Percentiles rank a stretch among this genome's conserved stretches.
These are phyloP conservation scores for Minunthozetes semirufus DNA, from an alignment of 2,888 invertebrate genomes.

Conservation along the genomic window DNA sequence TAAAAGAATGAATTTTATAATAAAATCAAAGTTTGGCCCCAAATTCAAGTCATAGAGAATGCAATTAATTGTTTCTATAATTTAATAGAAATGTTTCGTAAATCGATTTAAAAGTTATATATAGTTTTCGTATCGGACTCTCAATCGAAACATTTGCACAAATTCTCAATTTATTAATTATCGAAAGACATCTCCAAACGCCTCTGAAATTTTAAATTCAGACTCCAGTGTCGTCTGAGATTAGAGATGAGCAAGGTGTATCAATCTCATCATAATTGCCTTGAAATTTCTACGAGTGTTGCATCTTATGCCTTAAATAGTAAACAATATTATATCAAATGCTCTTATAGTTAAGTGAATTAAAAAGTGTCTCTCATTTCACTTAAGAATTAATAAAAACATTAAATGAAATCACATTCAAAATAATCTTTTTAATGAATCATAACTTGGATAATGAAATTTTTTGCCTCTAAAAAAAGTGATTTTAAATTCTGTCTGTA, in stretches of 20 bases:
- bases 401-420: neutral
- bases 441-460: neutral
- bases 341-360: neutral
- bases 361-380: neutral
- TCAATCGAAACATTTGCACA: constrained; percentile 4
- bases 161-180: constrained; percentile 22
- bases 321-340: neutral
- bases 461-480: neutral
- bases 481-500: neutral
- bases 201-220: neutral
- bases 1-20: neutral
- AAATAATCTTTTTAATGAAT: neutral
- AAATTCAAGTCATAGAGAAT: neutral
- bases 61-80: constrained; percentile 2
- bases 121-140: neutral
- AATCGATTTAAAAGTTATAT: neutral
- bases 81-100: neutral
- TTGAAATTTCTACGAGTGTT: too few relatives aligned
- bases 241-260: too few relatives aligned
- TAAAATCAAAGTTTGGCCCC: neutral
- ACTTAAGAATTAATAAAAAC: neutral
- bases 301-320: too few relatives aligned
- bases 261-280: too few relatives aligned
- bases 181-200: neutral
- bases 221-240: too few relatives aligned